Evolutionary conservation across 2,888 invertebrate species (phyloP).

Genomic region (Calephelis perditalis): DNA sequence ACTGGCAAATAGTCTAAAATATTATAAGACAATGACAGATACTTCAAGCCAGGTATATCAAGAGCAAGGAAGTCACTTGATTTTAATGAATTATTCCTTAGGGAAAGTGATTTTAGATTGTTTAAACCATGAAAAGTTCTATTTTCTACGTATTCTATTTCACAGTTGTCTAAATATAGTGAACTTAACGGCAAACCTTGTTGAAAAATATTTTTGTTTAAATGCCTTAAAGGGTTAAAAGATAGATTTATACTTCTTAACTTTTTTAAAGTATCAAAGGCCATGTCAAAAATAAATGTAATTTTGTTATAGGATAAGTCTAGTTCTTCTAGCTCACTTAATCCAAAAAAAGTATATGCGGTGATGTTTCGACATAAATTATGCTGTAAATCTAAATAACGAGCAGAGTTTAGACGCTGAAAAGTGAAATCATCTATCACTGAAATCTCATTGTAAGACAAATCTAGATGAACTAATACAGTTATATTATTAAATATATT

Average conservation of each 20-base stretch:
- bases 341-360: constrained; percentile 84
- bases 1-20: constrained; percentile 85
- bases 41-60: constrained; percentile 86
- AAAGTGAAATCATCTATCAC: constrained; percentile 90
- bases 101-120: constrained; percentile 87
- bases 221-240: constrained; percentile 83
- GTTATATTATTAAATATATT: constrained; percentile 86
- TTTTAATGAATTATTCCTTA: constrained; percentile 85
- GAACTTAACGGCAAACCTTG: constrained; percentile 86
- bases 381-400: constrained; percentile 86
- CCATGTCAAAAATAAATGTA: constrained; percentile 82
- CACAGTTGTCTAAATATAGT: constrained; percentile 86
- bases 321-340: constrained; percentile 88
- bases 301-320: constrained; percentile 86
- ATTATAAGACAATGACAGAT: constrained; percentile 86
- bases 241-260: constrained; percentile 88
- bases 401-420: constrained; percentile 84
- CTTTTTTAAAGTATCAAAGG: constrained; percentile 87
- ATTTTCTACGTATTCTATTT: constrained; percentile 84
- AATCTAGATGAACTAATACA: constrained; percentile 84
- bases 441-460: constrained; percentile 88
- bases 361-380: constrained; percentile 85
- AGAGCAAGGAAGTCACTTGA: constrained; percentile 83
- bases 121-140: constrained; percentile 86
- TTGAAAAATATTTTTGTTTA: constrained; percentile 86